Evolutionary conservation across 1,140 invertebrate species (phyloP).

Genomic region (Dinothrombium tinctorium): DNA sequence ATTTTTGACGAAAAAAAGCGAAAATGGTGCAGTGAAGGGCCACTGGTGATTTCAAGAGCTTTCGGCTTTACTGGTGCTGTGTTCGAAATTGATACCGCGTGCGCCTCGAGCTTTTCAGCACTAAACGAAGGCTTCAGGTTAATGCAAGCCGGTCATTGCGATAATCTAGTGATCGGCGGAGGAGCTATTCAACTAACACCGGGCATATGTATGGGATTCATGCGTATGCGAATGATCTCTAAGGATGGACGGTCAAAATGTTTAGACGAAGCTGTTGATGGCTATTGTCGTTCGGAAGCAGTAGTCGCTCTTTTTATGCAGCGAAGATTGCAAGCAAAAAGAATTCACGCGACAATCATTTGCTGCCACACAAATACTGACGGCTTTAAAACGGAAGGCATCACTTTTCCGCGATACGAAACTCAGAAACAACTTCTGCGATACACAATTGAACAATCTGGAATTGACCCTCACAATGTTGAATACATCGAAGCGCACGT

Average conservation of each 20-base stretch:
- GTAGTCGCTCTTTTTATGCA: neutral
- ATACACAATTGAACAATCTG: constrained; percentile 19
- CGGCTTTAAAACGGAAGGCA: constrained; percentile 39
- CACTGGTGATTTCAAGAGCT: no score
- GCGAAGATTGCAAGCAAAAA: constrained; percentile 15
- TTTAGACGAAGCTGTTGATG: constrained; percentile 10
- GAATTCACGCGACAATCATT: constrained; percentile 31
- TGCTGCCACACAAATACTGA: constrained; percentile 67
- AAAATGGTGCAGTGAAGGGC: no score
- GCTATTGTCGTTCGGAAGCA: constrained; percentile 1
- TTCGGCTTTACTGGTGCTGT: no score
- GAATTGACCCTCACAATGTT: constrained; percentile 21
- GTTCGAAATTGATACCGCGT: constrained; percentile 3
- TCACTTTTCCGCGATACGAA: constrained; percentile 7
- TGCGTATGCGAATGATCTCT: neutral
- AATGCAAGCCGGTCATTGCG: neutral
- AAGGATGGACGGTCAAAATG: neutral
- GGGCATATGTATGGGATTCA: constrained; percentile 14
- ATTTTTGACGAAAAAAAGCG: no score
- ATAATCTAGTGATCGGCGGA: constrained; percentile 17
- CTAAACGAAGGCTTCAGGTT: neutral
- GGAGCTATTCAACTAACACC: constrained; percentile 55
- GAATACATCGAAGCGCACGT: constrained; percentile 24
- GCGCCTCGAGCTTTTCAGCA: neutral
- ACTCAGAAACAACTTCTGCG: constrained; percentile 19